These are phyloP conservation scores for Oriolus oriolus DNA, from an alignment of 2,113 vertebrate species.

Conservation along the genomic window DNA sequence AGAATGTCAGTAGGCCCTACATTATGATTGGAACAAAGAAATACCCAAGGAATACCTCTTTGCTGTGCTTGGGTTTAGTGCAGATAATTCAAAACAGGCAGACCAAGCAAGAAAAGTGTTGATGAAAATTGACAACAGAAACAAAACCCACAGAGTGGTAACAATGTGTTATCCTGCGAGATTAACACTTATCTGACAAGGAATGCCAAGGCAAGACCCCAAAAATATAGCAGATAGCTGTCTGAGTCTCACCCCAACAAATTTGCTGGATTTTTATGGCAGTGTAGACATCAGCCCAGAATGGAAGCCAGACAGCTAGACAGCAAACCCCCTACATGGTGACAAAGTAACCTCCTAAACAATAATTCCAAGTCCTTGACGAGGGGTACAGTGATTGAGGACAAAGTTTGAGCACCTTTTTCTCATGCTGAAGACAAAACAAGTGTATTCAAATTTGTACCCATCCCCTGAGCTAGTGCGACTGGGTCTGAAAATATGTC, in stretches of 20 bases:
- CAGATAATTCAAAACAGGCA: not conserved
- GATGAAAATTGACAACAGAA: not conserved
- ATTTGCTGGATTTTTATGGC: not conserved
- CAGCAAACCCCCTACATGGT: not conserved
- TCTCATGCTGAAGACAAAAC: not conserved
- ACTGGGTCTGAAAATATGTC: not conserved
- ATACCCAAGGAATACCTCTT: not conserved
- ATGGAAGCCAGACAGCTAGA: not conserved
- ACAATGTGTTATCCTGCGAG: not conserved
- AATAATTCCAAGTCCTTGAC: not conserved
- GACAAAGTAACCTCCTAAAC: not conserved
- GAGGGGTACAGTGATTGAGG: not conserved
- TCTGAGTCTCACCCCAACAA: not conserved
- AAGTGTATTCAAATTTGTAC: not conserved
- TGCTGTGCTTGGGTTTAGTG: not conserved
- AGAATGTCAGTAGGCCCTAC: not conserved
- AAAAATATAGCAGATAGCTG: not conserved
- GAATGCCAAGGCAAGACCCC: not conserved
- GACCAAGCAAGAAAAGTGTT: not conserved
- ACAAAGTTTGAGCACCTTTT: not conserved
- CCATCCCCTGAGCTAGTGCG: not conserved
- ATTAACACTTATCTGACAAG: not conserved
- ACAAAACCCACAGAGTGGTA: not conserved
- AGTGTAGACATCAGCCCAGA: accelerated
- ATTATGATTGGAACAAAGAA: not conserved